phyloP scores from a whole-genome alignment of 2,888 invertebrate species.

The Sericinus montela region DNA sequence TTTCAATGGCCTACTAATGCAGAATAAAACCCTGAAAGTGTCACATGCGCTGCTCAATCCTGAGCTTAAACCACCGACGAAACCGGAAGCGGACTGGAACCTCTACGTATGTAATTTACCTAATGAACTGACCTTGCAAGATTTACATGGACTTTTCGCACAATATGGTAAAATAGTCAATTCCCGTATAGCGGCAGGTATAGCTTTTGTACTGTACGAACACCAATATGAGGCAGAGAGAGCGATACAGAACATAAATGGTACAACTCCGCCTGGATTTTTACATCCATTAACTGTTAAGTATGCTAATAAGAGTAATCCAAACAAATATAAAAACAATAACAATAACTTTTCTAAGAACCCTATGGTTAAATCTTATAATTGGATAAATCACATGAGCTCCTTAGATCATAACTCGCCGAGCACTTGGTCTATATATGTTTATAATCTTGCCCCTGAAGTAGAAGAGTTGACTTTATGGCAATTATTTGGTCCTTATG shows the following conservation, averaged over 20 bases:
- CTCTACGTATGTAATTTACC: slow-evolving; percentile 79
- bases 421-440: slow-evolving; percentile 76
- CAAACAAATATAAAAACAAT: slow-evolving; percentile 73
- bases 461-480: slow-evolving; percentile 75
- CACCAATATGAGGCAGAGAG: slow-evolving; percentile 74
- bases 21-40: slow-evolving; percentile 77
- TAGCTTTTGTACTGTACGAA: slow-evolving; percentile 76
- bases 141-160: slow-evolving; percentile 76
- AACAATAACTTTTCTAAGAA: slow-evolving; percentile 71
- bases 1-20: slow-evolving; percentile 75
- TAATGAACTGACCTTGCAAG: slow-evolving; percentile 78
- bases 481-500: slow-evolving; percentile 77
- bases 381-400: slow-evolving; percentile 75
- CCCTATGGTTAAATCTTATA: slow-evolving; percentile 67
- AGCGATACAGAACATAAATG: slow-evolving; percentile 73
- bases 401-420: slow-evolving; percentile 71
- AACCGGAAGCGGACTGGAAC: slow-evolving; percentile 79
- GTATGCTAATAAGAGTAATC: slow-evolving; percentile 79
- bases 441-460: slow-evolving; percentile 76
- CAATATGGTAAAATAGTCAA: slow-evolving; percentile 79
- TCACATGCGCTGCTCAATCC: slow-evolving; percentile 75
- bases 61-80: slow-evolving; percentile 71
- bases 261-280: slow-evolving; percentile 72
- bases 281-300: slow-evolving; percentile 77
- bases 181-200: slow-evolving; percentile 76